phyloP scores from a whole-genome alignment of 2,113 vertebrate species.

The Menidia beryllina region DNA sequence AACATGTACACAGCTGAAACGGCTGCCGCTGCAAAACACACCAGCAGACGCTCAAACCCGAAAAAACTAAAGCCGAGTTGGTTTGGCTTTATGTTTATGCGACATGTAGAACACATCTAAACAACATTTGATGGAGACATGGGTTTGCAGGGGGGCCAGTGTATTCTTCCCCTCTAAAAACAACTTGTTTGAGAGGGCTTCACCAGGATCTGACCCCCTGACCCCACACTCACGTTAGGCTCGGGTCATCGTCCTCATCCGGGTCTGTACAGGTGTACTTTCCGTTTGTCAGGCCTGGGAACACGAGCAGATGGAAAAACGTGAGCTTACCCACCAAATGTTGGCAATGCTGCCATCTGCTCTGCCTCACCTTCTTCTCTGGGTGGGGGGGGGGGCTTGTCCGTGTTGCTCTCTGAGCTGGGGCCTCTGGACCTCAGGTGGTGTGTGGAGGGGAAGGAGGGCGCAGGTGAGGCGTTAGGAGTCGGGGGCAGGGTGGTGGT shows the following conservation, averaged over 20 bases:
- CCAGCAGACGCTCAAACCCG: too few relatives aligned
- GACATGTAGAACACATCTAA: too few relatives aligned
- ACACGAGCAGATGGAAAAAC: conserved; percentile 35
- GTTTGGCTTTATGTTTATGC: too few relatives aligned
- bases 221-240: conserved; percentile 80
- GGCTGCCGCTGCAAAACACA: too few relatives aligned
- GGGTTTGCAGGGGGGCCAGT: too few relatives aligned
- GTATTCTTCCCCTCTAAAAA: too few relatives aligned
- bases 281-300: conserved; percentile 88
- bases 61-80: too few relatives aligned
- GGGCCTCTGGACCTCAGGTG: conserved; percentile 79
- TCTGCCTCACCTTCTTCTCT: conserved; percentile 75
- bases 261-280: conserved; percentile 83
- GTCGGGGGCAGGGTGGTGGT: conserved; percentile 57
- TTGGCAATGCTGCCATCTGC: not conserved
- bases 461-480: conserved; percentile 53
- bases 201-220: too few relatives aligned
- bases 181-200: too few relatives aligned
- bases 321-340: not conserved
- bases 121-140: too few relatives aligned
- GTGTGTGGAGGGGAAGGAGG: conserved; percentile 66
- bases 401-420: conserved; percentile 83
- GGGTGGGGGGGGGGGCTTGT: conserved; percentile 78
- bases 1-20: too few relatives aligned
- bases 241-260: conserved; percentile 79